Evolutionary conservation across 2,888 invertebrate species (phyloP).

Genomic region (Drosophila histrio): DNA sequence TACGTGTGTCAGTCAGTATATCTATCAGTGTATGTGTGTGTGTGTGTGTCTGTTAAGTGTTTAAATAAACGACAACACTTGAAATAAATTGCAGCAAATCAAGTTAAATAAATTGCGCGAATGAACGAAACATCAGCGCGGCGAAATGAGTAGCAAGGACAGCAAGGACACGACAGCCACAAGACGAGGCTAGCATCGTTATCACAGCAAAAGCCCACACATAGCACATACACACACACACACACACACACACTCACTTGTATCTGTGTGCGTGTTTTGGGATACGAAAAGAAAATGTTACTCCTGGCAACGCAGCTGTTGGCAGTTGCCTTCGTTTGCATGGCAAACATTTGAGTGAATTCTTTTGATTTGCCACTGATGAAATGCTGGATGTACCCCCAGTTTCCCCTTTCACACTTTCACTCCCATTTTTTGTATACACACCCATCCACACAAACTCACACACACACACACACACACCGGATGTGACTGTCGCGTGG

Average conservation of each 20-base stretch:
- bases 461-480: constrained; percentile 1
- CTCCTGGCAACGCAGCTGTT: constrained; percentile 9
- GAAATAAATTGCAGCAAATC: constrained; percentile 81
- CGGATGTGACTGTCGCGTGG: constrained; percentile 29
- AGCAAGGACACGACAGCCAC: constrained; percentile 39
- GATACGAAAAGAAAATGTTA: constrained; percentile 1
- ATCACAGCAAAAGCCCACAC: constrained; percentile 20
- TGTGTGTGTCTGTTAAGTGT: constrained; percentile 53
- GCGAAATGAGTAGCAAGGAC: constrained; percentile 37
- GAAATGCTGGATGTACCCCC: constrained; percentile 19
- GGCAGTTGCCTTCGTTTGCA: constrained; percentile 20
- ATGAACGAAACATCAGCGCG: constrained; percentile 64
- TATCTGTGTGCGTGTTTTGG: constrained; percentile 2
- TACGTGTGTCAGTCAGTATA: background rate
- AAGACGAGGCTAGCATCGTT: constrained; percentile 36
- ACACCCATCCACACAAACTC: constrained; percentile 3
- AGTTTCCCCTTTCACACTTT: background rate
- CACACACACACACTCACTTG: background rate
- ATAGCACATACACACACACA: constrained; percentile 1
- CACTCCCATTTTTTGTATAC: background rate
- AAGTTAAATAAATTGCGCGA: constrained; percentile 78
- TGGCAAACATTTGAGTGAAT: constrained; percentile 39
- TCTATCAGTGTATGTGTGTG: background rate
- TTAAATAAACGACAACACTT: constrained; percentile 79
- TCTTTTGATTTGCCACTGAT: constrained; percentile 55